These are phyloP conservation scores for Drosophila engyochracea DNA, from an alignment of 2,888 invertebrate species.

Conservation along the genomic window DNA sequence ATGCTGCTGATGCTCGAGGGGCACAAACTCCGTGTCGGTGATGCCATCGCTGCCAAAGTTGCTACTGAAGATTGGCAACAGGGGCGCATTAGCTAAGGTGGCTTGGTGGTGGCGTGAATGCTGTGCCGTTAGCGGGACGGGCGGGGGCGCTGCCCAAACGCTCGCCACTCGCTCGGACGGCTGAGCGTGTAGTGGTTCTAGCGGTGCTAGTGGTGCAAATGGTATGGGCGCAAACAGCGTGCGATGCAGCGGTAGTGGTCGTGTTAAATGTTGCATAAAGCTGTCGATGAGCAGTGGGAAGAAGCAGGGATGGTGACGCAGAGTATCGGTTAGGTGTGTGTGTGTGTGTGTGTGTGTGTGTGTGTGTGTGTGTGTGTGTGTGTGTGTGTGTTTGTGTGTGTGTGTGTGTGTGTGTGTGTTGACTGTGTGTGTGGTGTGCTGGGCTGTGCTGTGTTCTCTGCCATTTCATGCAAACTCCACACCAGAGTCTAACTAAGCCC, in stretches of 20 bases:
- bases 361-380: slow-evolving; percentile 5
- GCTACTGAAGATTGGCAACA: slow-evolving; percentile 75
- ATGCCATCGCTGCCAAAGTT: slow-evolving; percentile 66
- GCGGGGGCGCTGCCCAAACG: slow-evolving; percentile 70
- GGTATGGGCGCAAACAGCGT: slow-evolving; percentile 74
- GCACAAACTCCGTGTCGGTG: slow-evolving; percentile 80
- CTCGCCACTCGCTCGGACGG: slow-evolving; percentile 69
- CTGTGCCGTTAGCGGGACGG: slow-evolving; percentile 58
- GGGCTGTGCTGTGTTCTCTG: slow-evolving; percentile 34
- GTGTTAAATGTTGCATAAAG: slow-evolving; percentile 82
- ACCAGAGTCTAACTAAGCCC: slow-evolving; percentile 43
- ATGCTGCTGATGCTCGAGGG: slow-evolving; percentile 66
- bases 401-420: not conserved
- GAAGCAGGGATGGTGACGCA: slow-evolving; percentile 33
- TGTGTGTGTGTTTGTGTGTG: not conserved
- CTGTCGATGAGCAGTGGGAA: slow-evolving; percentile 53
- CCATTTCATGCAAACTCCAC: slow-evolving; percentile 56
- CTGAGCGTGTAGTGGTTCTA: slow-evolving; percentile 69
- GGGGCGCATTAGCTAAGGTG: slow-evolving; percentile 63
- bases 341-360: slow-evolving; percentile 35
- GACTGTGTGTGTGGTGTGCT: slow-evolving; percentile 12
- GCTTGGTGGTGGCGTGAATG: slow-evolving; percentile 31
- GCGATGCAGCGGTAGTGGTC: slow-evolving; percentile 79
- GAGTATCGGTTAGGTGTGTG: slow-evolving; percentile 32
- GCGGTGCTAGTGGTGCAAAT: slow-evolving; percentile 76